These are phyloP conservation scores for Rhegmatorhina hoffmannsi DNA, from an alignment of 2,113 vertebrate genomes.

Conservation along the genomic window DNA sequence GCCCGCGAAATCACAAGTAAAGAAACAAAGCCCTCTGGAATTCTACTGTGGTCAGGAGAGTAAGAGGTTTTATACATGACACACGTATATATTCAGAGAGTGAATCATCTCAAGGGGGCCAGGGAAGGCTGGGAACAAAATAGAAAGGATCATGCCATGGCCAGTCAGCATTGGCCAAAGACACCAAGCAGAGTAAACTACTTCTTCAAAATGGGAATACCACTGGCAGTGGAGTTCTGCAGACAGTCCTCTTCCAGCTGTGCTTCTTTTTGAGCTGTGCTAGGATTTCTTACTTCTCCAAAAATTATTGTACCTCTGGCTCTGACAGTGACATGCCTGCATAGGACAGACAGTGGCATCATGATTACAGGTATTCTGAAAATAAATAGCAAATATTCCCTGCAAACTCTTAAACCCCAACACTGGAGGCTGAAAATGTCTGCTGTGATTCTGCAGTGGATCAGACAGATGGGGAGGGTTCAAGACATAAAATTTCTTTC, in stretches of 20 bases:
- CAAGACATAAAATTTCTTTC: background rate
- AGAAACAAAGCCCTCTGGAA: background rate
- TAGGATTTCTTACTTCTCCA: background rate
- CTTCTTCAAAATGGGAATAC: background rate
- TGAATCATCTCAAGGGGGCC: background rate
- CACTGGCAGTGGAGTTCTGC: background rate
- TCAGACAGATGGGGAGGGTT: background rate
- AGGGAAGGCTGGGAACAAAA: conserved; percentile 6
- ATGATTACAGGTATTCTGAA: background rate
- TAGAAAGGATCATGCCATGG: background rate
- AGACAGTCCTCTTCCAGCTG: background rate
- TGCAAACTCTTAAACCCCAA: background rate
- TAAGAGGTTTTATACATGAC: background rate
- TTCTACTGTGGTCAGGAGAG: conserved; percentile 30
- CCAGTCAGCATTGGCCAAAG: background rate
- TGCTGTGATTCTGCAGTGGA: background rate
- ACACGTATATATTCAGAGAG: background rate
- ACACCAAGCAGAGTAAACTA: background rate
- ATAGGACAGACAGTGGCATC: background rate
- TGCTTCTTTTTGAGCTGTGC: background rate
- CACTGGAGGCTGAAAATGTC: background rate
- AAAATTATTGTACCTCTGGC: background rate
- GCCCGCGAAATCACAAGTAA: background rate
- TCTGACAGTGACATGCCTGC: background rate
- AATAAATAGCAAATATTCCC: background rate